Conservation (phyloP, 1,140 invertebrate species). For the Psilanteris sp. region DNA sequence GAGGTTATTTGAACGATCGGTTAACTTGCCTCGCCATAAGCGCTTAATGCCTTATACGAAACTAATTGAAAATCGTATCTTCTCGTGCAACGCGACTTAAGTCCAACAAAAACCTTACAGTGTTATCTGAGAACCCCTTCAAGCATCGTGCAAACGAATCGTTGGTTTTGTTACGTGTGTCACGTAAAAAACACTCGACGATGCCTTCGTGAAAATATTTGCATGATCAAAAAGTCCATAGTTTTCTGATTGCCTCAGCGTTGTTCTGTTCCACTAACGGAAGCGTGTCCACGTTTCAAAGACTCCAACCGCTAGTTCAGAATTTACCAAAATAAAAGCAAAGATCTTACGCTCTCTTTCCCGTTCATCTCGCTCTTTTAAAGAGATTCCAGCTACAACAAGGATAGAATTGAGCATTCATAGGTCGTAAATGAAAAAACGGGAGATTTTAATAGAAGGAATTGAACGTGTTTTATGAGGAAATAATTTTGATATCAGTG, state of each 20-base stretch:
- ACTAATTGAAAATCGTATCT: constrained; percentile 15
- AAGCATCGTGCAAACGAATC: constrained; percentile 10
- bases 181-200: constrained; percentile 3
- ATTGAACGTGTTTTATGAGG: too few species aligned
- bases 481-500: too few species aligned
- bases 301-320: constrained; percentile 1
- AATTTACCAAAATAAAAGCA: constrained; percentile 22
- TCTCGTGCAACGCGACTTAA: constrained; percentile 13
- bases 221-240: constrained; percentile 81
- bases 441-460: too few species aligned
- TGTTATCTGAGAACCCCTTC: constrained; percentile 34
- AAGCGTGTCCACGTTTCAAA: constrained; percentile 74
- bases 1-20: not conserved
- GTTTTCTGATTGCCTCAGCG: constrained; percentile 80
- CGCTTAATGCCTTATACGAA: not conserved
- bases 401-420: constrained; percentile 8
- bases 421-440: too few species aligned
- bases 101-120: constrained; percentile 52
- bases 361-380: constrained; percentile 12
- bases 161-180: constrained; percentile 2
- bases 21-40: constrained; percentile 4
- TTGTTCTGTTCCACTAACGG: constrained; percentile 77
- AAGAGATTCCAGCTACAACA: constrained; percentile 1
- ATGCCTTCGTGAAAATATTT: constrained; percentile 46
- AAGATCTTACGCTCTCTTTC: constrained; percentile 23